Base-by-base conservation (phyloP, 2,888 invertebrate species). In the Gymnocheta viridis region DNA sequence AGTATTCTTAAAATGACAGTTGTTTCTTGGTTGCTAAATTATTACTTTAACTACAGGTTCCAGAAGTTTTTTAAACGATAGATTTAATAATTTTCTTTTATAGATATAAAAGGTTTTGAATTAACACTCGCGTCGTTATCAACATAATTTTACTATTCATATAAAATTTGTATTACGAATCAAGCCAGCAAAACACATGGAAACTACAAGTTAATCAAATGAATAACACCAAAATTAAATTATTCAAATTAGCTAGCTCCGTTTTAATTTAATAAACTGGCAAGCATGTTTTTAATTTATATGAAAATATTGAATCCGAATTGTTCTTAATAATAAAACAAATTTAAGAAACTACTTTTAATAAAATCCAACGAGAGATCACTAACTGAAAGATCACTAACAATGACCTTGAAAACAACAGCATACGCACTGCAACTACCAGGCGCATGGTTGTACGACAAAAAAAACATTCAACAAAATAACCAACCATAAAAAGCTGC, bases 351-450 rank as follows among this genome's bases (percentile, higher is more conserved):
- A 32, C 4, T 24, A 27, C 29, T 56, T 56, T 56, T 29, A n/a
- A 56, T 17, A 58, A 38, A 41, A 27, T 27, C 22, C 14, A 27
- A 62, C 17, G 10, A 62, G 44, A 44, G 9, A 44, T 41, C 41
- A 22, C 5, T 32, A 51, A 70, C 38, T 22, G 0, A 77, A 24
- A 67, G 67, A 49, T 58, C 47, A 67, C 12, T 49, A 47, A 24
- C 7, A 58, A 62, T 72, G 79, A 72, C 79, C 79, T 79, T 79
- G 79, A 72, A 47, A 44, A 35, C 49, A 54, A 19, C 35, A 49
- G 29, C 49, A 49, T 12, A 77, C 47, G 47, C 58, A 77, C 27
- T 38, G 35, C n/a, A 70, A 54, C 70, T 35, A 69, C 38, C 38
- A 69, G 60, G 4, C 44, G 44, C 70, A 51, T 32, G 24, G 6